Conservation (phyloP, 2,113 vertebrate species). For the Chunga burmeisteri region DNA sequence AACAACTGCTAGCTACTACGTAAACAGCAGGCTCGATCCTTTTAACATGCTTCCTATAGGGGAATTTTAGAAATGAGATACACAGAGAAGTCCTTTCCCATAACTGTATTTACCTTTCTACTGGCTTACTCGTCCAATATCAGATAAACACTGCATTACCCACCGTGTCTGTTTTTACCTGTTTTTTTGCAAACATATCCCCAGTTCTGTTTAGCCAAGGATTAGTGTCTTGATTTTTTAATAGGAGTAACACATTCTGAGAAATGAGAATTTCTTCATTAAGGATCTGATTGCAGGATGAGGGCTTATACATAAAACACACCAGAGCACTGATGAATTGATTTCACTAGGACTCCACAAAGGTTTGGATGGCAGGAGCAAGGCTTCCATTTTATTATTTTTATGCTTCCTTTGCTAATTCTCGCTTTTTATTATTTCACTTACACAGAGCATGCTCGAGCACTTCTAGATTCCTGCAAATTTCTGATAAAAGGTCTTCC, state of each 20-base stretch:
- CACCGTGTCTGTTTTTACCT: background rate
- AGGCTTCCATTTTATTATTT: background rate
- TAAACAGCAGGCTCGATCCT: background rate
- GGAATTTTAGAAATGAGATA: background rate
- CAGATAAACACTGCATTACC: background rate
- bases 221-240: background rate
- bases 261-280: background rate
- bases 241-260: background rate
- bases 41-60: background rate
- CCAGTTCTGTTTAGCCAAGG: background rate
- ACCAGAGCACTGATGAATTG: background rate
- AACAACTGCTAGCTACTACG: background rate
- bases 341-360: background rate
- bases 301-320: background rate
- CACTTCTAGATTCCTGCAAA: slow-evolving; percentile 1
- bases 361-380: background rate
- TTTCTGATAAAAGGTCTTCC: slow-evolving; percentile 28
- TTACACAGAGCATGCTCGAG: background rate
- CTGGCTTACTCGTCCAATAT: background rate
- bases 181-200: background rate
- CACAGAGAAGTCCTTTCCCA: background rate
- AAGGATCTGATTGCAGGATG: background rate
- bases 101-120: background rate
- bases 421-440: background rate
- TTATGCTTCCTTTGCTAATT: background rate